Conservation (phyloP, 23 tunicate species). For the Corella eumyota region DNA sequence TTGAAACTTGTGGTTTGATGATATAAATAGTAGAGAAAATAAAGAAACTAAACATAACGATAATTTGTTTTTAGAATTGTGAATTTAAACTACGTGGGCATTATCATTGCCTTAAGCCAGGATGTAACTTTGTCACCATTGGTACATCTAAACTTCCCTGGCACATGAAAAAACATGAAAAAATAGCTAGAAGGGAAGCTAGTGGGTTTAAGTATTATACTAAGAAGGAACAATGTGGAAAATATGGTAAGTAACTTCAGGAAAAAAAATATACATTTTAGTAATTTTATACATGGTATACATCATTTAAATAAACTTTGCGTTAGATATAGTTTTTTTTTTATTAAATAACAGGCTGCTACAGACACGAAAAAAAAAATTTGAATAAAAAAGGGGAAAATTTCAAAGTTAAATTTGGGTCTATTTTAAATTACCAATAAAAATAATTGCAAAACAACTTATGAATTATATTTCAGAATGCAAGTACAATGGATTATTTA, state of each 20-base stretch:
- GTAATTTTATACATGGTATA: no score
- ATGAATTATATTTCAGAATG: slow-evolving; percentile 25
- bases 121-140: slow-evolving; percentile 67
- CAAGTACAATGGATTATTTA: slow-evolving; percentile 66
- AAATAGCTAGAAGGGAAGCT: slow-evolving; percentile 68
- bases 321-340: no score
- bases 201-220: slow-evolving; percentile 81
- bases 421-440: no score
- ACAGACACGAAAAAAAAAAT: no score
- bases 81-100: slow-evolving; percentile 73
- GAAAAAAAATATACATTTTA: no score
- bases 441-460: no score
- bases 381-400: background rate
- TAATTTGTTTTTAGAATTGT: slow-evolving; percentile 38
- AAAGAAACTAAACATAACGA: background rate
- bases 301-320: no score
- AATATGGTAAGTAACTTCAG: slow-evolving; percentile 18
- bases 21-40: background rate
- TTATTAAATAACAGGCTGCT: no score
- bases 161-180: slow-evolving; percentile 85
- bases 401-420: background rate
- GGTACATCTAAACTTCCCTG: slow-evolving; percentile 86
- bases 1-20: no score
- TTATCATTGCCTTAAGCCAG: slow-evolving; percentile 83
- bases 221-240: slow-evolving; percentile 59